These are phyloP conservation scores for Pristionchus mayeri DNA, from an alignment of 2,888 invertebrate species.

Conservation along the genomic window DNA sequence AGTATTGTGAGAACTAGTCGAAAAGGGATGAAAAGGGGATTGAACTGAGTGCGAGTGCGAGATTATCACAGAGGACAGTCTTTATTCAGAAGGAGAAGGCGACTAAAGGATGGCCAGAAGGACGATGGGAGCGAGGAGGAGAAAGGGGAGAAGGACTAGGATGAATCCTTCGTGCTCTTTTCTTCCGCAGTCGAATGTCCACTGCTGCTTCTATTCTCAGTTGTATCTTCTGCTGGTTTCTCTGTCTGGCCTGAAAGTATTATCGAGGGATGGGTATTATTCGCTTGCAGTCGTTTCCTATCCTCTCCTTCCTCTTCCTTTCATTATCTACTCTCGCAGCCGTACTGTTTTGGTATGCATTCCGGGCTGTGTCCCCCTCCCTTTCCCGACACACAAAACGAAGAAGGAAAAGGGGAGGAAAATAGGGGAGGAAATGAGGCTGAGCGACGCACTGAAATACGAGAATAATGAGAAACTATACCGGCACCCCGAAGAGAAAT, in stretches of 20 bases:
- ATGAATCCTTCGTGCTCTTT: neutral
- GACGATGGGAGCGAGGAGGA: neutral
- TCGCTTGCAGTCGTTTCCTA: neutral
- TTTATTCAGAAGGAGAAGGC: neutral
- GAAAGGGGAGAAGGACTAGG: neutral
- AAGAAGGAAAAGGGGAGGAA: neutral
- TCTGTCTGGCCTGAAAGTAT: neutral
- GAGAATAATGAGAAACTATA: constrained; percentile 34
- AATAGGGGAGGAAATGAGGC: constrained; percentile 22
- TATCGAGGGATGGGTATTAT: neutral
- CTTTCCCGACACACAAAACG: neutral
- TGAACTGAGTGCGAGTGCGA: neutral
- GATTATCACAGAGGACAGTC: neutral
- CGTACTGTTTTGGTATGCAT: constrained; percentile 33
- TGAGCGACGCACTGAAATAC: constrained; percentile 1
- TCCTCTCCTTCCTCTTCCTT: neutral
- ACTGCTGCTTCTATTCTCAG: neutral
- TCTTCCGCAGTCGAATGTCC: too few species aligned
- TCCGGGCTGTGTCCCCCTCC: neutral
- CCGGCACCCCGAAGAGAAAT: neutral
- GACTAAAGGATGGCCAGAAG: neutral
- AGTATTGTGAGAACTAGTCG: constrained; percentile 14
- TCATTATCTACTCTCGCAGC: constrained; percentile 5
- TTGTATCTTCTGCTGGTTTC: too few species aligned
- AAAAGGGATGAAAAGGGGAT: neutral